A percentile compares a stretch with the other conserved stretches of the same genome.
Evolutionary conservation across 2,888 invertebrate genomes (phyloP).

Genomic region (Euproctis similis): DNA sequence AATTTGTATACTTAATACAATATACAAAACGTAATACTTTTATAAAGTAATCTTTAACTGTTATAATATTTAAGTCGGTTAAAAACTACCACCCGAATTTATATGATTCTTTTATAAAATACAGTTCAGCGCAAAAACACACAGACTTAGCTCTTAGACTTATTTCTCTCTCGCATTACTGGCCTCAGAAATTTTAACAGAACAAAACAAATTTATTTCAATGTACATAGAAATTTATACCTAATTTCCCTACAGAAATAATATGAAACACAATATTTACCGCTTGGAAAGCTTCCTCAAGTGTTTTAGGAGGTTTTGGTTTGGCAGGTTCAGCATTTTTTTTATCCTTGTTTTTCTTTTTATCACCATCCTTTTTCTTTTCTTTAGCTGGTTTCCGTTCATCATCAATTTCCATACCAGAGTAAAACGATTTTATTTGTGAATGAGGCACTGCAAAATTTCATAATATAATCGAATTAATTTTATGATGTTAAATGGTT

Average conservation of each 20-base stretch:
- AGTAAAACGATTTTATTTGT: slow-evolving; percentile 80
- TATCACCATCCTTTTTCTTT: slow-evolving; percentile 63
- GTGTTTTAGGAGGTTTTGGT: slow-evolving; percentile 79
- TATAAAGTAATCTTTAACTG: no score
- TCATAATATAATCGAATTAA: neutral
- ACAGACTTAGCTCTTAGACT: no score
- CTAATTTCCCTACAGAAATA: neutral
- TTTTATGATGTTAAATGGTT: no score
- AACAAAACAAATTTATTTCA: no score
- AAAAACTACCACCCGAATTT: no score
- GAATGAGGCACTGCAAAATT: slow-evolving; percentile 77
- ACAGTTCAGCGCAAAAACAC: no score
- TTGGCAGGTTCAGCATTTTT: slow-evolving; percentile 73
- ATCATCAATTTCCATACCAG: slow-evolving; percentile 77
- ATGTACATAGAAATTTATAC: no score
- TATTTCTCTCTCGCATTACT: no score
- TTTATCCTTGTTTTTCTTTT: slow-evolving; percentile 64
- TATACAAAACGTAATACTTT: no score
- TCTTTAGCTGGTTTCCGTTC: slow-evolving; percentile 75
- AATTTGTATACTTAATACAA: no score
- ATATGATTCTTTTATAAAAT: no score
- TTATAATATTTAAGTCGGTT: no score
- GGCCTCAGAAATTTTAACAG: neutral
- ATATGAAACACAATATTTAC: slow-evolving; percentile 45
- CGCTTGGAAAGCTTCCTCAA: slow-evolving; percentile 78